Conservation (phyloP, 1,140 invertebrate genomes). For the Atta texana region DNA sequence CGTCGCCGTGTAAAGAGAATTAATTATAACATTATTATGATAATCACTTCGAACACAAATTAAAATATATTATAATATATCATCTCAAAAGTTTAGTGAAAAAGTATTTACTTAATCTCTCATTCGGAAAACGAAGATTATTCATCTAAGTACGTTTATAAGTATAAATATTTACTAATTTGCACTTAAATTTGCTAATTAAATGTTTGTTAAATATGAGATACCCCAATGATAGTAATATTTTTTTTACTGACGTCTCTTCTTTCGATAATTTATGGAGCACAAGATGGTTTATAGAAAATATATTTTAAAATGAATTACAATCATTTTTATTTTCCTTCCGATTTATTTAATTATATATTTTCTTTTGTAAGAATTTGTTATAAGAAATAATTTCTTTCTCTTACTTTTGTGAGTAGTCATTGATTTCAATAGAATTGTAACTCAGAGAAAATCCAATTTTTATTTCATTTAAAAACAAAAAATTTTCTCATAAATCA, state of each 20-base stretch:
- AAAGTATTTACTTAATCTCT: slow-evolving; percentile 28
- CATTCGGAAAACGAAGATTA: slow-evolving; percentile 7
- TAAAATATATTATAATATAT: background rate
- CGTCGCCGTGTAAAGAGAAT: background rate
- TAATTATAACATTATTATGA: background rate
- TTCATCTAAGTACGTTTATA: slow-evolving; percentile 41
- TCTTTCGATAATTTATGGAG: slow-evolving; percentile 1
- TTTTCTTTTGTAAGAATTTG: slow-evolving; percentile 14
- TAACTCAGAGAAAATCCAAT: background rate
- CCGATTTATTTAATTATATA: background rate
- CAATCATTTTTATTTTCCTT: slow-evolving; percentile 16
- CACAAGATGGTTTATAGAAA: slow-evolving; percentile 2
- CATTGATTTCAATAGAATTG: background rate
- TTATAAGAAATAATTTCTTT: background rate
- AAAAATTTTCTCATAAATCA: slow-evolving; percentile 31
- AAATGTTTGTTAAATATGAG: slow-evolving; percentile 15
- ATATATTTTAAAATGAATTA: slow-evolving; percentile 18
- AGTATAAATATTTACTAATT: slow-evolving; percentile 43
- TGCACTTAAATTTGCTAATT: slow-evolving; percentile 36
- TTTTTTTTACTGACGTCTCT: background rate
- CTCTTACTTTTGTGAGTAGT: background rate
- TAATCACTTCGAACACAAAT: background rate
- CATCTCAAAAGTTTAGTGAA: background rate
- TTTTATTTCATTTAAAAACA: background rate
- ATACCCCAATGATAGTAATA: background rate